Conservation (phyloP, 23 tunicate genomes). For the Halocynthia roretzi region DNA sequence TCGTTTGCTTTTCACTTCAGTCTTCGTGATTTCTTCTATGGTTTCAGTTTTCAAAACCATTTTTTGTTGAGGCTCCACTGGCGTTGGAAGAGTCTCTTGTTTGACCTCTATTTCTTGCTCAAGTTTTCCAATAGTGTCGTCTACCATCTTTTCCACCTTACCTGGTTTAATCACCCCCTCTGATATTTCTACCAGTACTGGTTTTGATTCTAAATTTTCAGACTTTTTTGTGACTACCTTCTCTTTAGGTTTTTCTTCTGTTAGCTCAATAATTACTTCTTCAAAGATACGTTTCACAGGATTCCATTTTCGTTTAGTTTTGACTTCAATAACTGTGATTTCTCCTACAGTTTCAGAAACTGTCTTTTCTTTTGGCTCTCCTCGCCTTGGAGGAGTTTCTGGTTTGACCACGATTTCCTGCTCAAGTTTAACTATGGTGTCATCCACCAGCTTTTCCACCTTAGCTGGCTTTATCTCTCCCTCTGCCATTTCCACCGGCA, state of each 20-base stretch:
- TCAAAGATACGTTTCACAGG: constrained; percentile 54
- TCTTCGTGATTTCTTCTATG: background rate
- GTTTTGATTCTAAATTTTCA: background rate
- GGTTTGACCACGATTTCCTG: background rate
- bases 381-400: background rate
- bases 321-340: constrained; percentile 1
- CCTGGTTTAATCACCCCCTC: background rate
- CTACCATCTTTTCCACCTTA: background rate
- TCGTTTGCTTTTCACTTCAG: constrained; percentile 14
- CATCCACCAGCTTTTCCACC: background rate
- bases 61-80: background rate
- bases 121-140: background rate
- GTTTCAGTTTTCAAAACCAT: background rate
- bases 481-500: background rate
- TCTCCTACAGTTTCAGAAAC: background rate
- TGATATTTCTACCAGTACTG: background rate
- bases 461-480: background rate
- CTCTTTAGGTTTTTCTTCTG: background rate
- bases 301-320: constrained; percentile 63
- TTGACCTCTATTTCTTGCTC: background rate
- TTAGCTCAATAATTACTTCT: constrained; percentile 13
- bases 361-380: background rate
- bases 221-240: background rate
- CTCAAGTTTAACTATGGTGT: background rate
- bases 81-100: background rate